Evolutionary conservation across 2,888 invertebrate genomes (phyloP).

Genomic region (Athetis lepigone): DNA sequence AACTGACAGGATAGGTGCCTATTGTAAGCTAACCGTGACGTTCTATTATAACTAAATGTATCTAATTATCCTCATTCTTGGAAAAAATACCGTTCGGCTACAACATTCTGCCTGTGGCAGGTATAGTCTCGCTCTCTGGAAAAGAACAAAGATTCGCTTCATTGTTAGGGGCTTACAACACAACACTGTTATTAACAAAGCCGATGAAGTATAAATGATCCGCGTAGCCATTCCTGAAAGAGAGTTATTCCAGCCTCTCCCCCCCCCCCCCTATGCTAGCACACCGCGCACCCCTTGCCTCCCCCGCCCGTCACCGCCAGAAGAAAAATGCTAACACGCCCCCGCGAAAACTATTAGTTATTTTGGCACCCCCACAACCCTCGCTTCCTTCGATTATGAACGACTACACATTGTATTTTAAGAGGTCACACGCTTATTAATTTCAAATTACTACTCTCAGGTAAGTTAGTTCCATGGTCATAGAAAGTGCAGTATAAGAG

Average conservation of each 20-base stretch:
- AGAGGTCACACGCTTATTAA: constrained; percentile 56
- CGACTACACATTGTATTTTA: constrained; percentile 74
- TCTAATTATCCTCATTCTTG: constrained; percentile 11
- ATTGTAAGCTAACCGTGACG: not conserved
- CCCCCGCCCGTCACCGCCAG: constrained; percentile 86
- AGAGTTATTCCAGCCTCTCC: constrained; percentile 78
- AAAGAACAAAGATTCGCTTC: constrained; percentile 65
- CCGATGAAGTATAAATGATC: constrained; percentile 90
- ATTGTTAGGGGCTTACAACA: constrained; percentile 65
- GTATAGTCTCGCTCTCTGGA: constrained; percentile 47
- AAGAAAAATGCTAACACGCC: constrained; percentile 91
- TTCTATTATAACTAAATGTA: not conserved
- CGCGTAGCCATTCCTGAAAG: constrained; percentile 85
- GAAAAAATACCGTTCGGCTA: constrained; percentile 14
- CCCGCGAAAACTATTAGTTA: constrained; percentile 91
- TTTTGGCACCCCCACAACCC: constrained; percentile 88
- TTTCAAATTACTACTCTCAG: constrained; percentile 25
- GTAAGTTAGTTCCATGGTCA: not conserved
- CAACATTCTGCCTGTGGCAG: constrained; percentile 44
- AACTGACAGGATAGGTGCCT: not conserved
- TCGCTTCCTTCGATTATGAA: constrained; percentile 83
- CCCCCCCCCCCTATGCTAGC: constrained; percentile 57
- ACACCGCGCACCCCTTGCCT: constrained; percentile 61
- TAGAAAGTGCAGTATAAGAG: constrained; percentile 3
- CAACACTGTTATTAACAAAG: constrained; percentile 82